phyloP scores from a whole-genome alignment of 2,113 vertebrate species.

The Dasyprocta punctata region DNA sequence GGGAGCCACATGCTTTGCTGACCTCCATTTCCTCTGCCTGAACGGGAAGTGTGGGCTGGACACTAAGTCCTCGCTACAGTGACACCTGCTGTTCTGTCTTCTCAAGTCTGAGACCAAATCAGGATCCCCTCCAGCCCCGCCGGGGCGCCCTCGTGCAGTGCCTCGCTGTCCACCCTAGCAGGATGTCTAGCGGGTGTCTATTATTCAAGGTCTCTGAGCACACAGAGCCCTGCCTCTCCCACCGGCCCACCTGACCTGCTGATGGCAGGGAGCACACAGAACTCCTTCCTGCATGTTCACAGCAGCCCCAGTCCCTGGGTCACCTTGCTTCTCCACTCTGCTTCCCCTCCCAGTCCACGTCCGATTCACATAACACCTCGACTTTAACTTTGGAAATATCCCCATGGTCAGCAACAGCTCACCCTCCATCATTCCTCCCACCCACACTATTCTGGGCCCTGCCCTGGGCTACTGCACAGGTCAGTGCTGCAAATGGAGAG shows the following conservation, averaged over 20 bases:
- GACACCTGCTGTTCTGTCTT: background rate
- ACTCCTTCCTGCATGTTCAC: background rate
- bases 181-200: background rate
- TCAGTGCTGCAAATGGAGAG: background rate
- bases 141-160: background rate
- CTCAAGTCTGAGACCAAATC: background rate
- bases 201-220: background rate
- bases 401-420: background rate
- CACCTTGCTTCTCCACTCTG: background rate
- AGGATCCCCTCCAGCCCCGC: background rate
- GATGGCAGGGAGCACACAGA: background rate
- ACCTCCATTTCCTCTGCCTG: background rate
- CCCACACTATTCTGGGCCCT: background rate
- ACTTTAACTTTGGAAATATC: background rate
- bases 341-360: background rate
- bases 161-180: background rate
- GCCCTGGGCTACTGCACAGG: background rate
- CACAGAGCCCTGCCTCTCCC: background rate
- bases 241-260: background rate
- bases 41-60: background rate
- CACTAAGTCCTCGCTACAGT: background rate
- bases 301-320: background rate
- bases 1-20: background rate
- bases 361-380: background rate
- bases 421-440: background rate